Evolutionary conservation across 2,797 vertebrate species (phyloP), one percentile per base, ranked within the genome.

Genomic region (Enteromius unitaeniatus): DNA sequence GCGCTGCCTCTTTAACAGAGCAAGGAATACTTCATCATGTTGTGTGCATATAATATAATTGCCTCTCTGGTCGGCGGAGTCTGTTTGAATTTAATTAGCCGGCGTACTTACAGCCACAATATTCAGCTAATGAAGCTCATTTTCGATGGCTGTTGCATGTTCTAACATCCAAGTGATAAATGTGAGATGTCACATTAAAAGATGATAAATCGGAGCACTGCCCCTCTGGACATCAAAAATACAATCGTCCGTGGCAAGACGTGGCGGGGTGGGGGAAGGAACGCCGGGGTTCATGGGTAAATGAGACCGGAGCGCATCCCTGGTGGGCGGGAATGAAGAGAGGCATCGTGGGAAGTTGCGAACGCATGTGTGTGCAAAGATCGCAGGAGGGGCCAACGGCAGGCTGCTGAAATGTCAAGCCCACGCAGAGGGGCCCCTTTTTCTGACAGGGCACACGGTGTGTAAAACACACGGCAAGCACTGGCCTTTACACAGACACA

Each of bases 51-150:
- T 88, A 82, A 88, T 90, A 87, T 90, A 91, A 91, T 88, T 90
- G 88, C 81, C 84, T 89, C 85, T 87, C 87, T 85, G 86, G 88
- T 89, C 64, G 85, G 81, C 17, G 49, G 42, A 84, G 88, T 91
- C 87, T 88, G 89, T 89, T 87, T 88, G 88, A 85, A 87, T 92
- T 90, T 92, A 92, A 92, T 93, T 91, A 91, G 84, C 79, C 19
- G 23, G 42, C 49, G 28, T 89, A 84, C 87, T 86, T 84, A 83
- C 87, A 79, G 87, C 55, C 84, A 79, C 86, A 83, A 89, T 89
- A 76, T 87, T 34, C 70, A 45, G 67, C 90, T 92, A 92, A 92
- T 87, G 88, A 91, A 90, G 90, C 89, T 90, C 87, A 65, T 86
- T 89, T 86, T 70, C 65, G 84, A 74, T 53, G 84, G 81, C 85